A percentile compares a stretch with the other conserved stretches of the same genome.
These are phyloP conservation scores for Alviniconcha marisindica DNA, from an alignment of 1,140 invertebrate species.

Conservation along the genomic window DNA sequence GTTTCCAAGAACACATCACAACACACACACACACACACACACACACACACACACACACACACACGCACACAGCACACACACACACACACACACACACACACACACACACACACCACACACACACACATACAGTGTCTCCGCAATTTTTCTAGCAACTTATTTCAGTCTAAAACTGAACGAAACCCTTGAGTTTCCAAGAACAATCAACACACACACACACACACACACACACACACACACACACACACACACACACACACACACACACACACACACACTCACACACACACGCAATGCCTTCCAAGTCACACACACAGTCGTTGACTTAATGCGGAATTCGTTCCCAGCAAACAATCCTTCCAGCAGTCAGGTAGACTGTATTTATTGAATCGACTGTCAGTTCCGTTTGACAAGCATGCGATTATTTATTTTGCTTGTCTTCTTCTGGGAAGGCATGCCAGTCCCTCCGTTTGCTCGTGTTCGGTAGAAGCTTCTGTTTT, in stretches of 20 bases:
- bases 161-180: neutral
- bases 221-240: neutral
- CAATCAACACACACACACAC: neutral
- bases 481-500: too few species aligned
- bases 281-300: neutral
- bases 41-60: neutral
- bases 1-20: neutral
- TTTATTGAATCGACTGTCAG: too few species aligned
- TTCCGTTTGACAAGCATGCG: too few species aligned
- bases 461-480: too few species aligned
- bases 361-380: too few species aligned
- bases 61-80: neutral
- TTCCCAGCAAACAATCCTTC: too few species aligned
- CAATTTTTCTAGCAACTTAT: neutral
- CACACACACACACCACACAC: slow-evolving; percentile 7
- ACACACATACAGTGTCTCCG: neutral
- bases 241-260: neutral
- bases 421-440: too few species aligned
- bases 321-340: neutral
- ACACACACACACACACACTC: neutral
- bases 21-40: slow-evolving; percentile 8
- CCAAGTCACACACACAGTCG: too few species aligned
- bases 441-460: too few species aligned
- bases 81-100: neutral
- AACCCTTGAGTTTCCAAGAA: too few species aligned